Base-by-base conservation (phyloP, 2,797 vertebrate species). In the Ataeniobius toweri region DNA sequence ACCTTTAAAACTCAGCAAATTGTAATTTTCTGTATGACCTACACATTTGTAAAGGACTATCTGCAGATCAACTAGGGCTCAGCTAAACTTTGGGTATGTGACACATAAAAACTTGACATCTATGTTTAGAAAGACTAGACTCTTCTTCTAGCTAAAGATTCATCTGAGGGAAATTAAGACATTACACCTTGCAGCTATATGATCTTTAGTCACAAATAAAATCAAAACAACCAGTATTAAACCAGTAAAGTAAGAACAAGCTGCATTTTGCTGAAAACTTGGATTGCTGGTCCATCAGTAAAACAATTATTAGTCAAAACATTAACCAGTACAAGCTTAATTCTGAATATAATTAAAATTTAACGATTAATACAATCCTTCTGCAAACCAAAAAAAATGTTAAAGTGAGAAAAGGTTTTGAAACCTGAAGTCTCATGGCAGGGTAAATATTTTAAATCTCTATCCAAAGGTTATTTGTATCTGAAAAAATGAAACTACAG, bases 31-130 rank as follows among this genome's bases (percentile, higher is more conserved):
- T 63, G 56, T 82, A 67, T 77, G 79, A 14, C 55, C 20, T 41
- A 13, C 69, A 69, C 76, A 73, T 67, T 74, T 79, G 56, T 71
- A 81, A 81, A 75, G 87, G 39, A 82, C 78, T 83, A 75, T 70
- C 80, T 74, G 77, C 73, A 78, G 80, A 76, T 76, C 80, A 74
- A 14, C 46, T 77, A 81, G 80, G 85, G 91, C 93, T 92, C 80
- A 86, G 87, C 86, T 92, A 87, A 80, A 84, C 81, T 73, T 83
- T 74, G 80, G 81, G 81, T 80, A 76, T 39, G 39, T n/a, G 28
- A 78, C 20, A 79, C 78, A 77, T 67, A 79, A 53, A 53, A 5
- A 10, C 55, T 56, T 56, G 55, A 56, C 10, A 56, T n/a, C 22
- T 56, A 56, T 51, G 24, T 24, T 56, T 83, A 67, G 73, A 84